These are phyloP conservation scores for Vanessa atalanta DNA, from an alignment of 1,140 invertebrate species.

Conservation along the genomic window DNA sequence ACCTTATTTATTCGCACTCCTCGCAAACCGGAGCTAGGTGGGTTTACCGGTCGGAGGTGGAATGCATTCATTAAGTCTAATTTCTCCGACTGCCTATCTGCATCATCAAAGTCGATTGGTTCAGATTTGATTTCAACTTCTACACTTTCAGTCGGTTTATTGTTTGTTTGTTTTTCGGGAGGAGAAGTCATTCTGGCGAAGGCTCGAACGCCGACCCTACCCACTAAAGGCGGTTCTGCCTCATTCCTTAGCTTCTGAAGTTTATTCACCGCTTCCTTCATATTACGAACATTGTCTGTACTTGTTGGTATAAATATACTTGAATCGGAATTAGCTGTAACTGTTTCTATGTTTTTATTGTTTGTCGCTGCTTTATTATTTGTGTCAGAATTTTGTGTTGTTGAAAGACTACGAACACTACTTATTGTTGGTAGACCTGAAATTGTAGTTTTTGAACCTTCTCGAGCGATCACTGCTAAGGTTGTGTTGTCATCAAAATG, in stretches of 20 bases:
- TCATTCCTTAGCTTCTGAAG: constrained; percentile 53
- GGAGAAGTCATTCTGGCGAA: constrained; percentile 71
- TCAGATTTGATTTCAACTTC: constrained; percentile 73
- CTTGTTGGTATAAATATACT: constrained; percentile 64
- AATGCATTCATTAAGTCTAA: constrained; percentile 71
- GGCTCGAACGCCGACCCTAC: constrained; percentile 64
- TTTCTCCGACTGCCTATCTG: constrained; percentile 62
- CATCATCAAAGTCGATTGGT: constrained; percentile 70
- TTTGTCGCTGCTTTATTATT: constrained; percentile 36
- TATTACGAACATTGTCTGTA: constrained; percentile 55
- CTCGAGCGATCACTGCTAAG: constrained; percentile 54
- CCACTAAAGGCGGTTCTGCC: constrained; percentile 47
- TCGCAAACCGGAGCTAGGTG: constrained; percentile 48
- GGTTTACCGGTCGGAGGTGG: constrained; percentile 63
- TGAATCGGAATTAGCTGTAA: constrained; percentile 46
- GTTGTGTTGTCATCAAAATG: constrained; percentile 60
- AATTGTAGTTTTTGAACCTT: constrained; percentile 31
- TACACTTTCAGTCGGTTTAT: constrained; percentile 45
- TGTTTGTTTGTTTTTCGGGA: constrained; percentile 28
- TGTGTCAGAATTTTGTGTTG: constrained; percentile 30
- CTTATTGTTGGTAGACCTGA: constrained; percentile 63
- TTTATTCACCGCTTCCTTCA: constrained; percentile 59
- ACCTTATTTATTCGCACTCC: constrained; percentile 71
- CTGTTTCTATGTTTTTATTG: constrained; percentile 45
- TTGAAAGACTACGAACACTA: constrained; percentile 59